Evolutionary conservation across 2,797 vertebrate species (phyloP), one percentile per base, ranked within the genome.

Genomic region (Cheracebus regulus): DNA sequence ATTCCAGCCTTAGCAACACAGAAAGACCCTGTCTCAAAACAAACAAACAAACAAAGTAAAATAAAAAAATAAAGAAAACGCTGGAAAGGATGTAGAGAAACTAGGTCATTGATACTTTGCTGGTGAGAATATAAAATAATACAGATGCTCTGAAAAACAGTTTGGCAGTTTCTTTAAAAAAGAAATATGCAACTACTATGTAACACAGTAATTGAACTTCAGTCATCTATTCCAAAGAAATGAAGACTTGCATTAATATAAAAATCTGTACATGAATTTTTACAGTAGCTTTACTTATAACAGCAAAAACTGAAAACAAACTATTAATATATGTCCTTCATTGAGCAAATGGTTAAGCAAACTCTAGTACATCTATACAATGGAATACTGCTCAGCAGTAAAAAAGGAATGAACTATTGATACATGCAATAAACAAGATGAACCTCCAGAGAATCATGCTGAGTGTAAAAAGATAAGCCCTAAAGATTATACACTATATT

Each of bases 131-230:
- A 55, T 61, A 88, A 70, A 88, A 36, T 52, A 41, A 57, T 39
- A 52, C 4, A 61, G 19, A 9, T 11, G 19, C 67, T 95, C 79
- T 89, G 50, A 50, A 24, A 91, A 81, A 80, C 41, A 55, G 50
- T 41, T 46, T 57, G 22, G 22, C 26, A 28, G 14, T 86, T 72
- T 84, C 48, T 61, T 85, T 52, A 83, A 88, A 92, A 41, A 87
- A 17, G 46, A 85, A 88, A 67, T 17, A 52, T 20, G 46, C 26
- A 81, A 50, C 26, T 75, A 57, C 5, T 22, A 78, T 33, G 41
- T 7, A 28, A 30, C 17, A 24, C 24, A 39, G 55, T 36, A 93
- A 75, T 50, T 55, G 28, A 8, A 57, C n/a, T 33, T 19, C 4
- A 57, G 39, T 44, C 15, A 26, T 87, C 17, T 64, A 90, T 15